Percentiles rank a stretch among this genome's conserved stretches.
phyloP scores from a whole-genome alignment of 2,113 vertebrate species.

The Microtus pennsylvanicus region DNA sequence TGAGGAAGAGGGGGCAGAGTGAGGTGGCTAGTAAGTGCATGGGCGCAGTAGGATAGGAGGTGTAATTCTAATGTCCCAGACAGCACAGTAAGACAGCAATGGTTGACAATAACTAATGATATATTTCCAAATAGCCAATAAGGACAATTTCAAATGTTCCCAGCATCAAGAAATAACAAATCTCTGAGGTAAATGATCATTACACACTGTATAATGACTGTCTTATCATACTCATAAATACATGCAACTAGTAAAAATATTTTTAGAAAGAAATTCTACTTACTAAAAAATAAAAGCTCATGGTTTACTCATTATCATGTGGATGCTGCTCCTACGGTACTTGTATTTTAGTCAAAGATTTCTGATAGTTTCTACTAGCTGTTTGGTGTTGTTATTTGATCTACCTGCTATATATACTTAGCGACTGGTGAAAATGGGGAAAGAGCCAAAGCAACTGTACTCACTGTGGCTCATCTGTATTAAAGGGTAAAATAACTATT shows the following conservation, averaged over 20 bases:
- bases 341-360: slow-evolving; percentile 18
- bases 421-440: slow-evolving; percentile 36
- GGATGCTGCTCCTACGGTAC: neutral
- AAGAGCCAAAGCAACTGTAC: slow-evolving; percentile 21
- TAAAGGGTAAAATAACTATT: slow-evolving; percentile 22
- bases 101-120: neutral
- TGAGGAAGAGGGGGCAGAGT: neutral
- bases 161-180: neutral
- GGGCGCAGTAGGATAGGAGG: neutral
- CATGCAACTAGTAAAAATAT: neutral
- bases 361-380: neutral
- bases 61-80: neutral
- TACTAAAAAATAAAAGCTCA: slow-evolving; percentile 23
- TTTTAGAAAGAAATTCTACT: slow-evolving; percentile 26
- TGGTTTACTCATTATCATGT: neutral
- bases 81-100: neutral
- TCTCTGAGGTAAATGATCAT: neutral
- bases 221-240: neutral
- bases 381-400: slow-evolving; percentile 2
- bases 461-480: neutral
- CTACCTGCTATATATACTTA: neutral
- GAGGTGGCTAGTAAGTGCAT: neutral
- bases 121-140: slow-evolving; percentile 1
- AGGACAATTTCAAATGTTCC: neutral
- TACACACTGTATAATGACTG: neutral